Percentiles rank a stretch among this genome's conserved stretches.
Conservation (phyloP, 2,888 invertebrate genomes). For the Eupithecia dodoneata region DNA sequence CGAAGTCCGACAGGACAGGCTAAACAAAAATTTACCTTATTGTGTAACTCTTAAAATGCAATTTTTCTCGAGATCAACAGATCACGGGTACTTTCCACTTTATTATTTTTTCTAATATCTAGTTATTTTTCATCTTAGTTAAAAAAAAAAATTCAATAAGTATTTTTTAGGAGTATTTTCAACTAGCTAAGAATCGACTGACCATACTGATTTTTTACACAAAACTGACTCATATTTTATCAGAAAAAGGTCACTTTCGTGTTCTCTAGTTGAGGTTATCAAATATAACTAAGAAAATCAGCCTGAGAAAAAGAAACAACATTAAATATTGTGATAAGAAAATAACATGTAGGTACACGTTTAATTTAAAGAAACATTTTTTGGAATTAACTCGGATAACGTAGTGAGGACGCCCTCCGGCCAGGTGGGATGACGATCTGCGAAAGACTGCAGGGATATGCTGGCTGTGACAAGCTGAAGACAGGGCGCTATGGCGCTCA, state of each 20-base stretch:
- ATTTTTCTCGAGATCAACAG: neutral
- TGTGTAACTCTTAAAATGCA: neutral
- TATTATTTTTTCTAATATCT: neutral
- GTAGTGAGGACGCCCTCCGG: too few relatives aligned
- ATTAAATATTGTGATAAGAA: neutral
- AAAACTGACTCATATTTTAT: slow-evolving; percentile 2
- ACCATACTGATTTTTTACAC: neutral
- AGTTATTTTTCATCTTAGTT: neutral
- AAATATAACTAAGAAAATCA: neutral
- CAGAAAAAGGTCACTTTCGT: neutral
- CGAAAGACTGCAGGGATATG: too few relatives aligned
- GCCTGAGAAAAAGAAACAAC: neutral
- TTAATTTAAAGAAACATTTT: neutral
- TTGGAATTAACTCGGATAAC: neutral
- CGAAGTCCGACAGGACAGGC: neutral
- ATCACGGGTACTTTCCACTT: neutral
- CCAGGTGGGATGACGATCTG: too few relatives aligned
- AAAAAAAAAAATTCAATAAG: neutral
- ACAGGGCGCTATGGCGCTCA: too few relatives aligned
- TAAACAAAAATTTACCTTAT: neutral
- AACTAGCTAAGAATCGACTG: neutral
- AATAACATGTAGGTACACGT: neutral
- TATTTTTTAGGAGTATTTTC: neutral
- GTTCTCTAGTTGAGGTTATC: neutral
- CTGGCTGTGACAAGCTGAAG: too few relatives aligned